Percentiles rank a stretch among this genome's conserved stretches.
Conservation (phyloP, 2,113 vertebrate genomes). For the Orcinus orca region DNA sequence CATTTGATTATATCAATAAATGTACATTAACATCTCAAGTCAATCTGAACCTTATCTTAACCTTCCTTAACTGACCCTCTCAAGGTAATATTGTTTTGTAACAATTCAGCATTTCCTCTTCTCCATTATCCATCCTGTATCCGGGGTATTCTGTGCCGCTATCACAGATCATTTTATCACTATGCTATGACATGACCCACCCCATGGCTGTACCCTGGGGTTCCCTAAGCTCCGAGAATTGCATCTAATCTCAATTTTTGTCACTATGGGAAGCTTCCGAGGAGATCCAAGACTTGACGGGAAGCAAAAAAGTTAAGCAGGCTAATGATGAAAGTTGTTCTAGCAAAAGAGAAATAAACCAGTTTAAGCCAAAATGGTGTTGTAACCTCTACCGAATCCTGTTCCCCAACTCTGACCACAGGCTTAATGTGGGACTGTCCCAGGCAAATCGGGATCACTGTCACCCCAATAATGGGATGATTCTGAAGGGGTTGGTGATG, state of each 20-base stretch:
- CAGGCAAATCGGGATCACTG: rapidly evolving
- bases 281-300: background rate
- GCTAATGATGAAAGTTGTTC: background rate
- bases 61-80: background rate
- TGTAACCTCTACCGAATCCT: rapidly evolving
- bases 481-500: background rate
- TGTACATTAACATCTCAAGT: background rate
- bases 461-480: background rate
- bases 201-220: rapidly evolving
- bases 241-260: background rate
- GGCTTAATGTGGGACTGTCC: rapidly evolving
- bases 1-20: background rate
- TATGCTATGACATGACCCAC: rapidly evolving
- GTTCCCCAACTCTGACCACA: too few relatives aligned
- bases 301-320: background rate
- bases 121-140: background rate
- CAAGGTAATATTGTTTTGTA: background rate
- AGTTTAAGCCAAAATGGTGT: too few relatives aligned
- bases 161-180: background rate
- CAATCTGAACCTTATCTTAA: background rate
- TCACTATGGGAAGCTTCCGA: background rate
- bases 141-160: background rate
- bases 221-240: background rate
- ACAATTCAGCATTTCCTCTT: background rate
- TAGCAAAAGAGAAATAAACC: background rate